Percentiles rank a stretch among this genome's conserved stretches.
These are phyloP conservation scores for Leucoptera coffeella DNA, from an alignment of 2,888 invertebrate species.

Conservation along the genomic window DNA sequence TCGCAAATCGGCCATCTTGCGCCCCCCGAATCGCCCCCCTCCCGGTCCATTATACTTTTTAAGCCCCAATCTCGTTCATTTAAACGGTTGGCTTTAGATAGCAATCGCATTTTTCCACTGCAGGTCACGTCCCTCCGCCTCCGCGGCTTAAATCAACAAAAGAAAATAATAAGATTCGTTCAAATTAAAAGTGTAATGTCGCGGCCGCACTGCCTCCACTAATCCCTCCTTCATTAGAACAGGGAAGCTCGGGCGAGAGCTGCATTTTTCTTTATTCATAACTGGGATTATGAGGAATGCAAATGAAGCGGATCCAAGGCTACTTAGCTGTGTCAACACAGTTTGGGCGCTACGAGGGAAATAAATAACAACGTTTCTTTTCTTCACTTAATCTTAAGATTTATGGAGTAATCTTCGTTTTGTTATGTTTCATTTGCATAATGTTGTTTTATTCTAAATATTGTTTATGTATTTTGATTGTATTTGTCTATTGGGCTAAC, in stretches of 20 bases:
- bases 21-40: constrained; percentile 39
- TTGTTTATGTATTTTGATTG: too few species aligned
- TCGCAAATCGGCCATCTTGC: constrained; percentile 55
- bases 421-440: too few species aligned
- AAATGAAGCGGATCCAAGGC: constrained; percentile 45
- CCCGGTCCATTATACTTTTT: constrained; percentile 64
- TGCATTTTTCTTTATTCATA: constrained; percentile 54
- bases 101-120: constrained; percentile 67
- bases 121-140: constrained; percentile 59
- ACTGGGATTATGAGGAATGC: constrained; percentile 49
- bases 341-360: too few species aligned
- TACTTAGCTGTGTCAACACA: constrained; percentile 51
- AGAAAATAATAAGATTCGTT: constrained; percentile 64
- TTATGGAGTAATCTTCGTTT: too few species aligned
- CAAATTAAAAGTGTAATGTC: constrained; percentile 68
- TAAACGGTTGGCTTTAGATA: constrained; percentile 66
- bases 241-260: constrained; percentile 18
- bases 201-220: constrained; percentile 37
- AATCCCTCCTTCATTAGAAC: constrained; percentile 41
- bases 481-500: too few species aligned
- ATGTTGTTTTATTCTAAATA: too few species aligned
- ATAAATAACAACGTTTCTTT: too few species aligned
- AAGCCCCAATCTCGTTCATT: constrained; percentile 67
- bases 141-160: constrained; percentile 64
- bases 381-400: too few species aligned